Conservation (phyloP, 2,888 invertebrate species). For the Resseliella maxima region DNA sequence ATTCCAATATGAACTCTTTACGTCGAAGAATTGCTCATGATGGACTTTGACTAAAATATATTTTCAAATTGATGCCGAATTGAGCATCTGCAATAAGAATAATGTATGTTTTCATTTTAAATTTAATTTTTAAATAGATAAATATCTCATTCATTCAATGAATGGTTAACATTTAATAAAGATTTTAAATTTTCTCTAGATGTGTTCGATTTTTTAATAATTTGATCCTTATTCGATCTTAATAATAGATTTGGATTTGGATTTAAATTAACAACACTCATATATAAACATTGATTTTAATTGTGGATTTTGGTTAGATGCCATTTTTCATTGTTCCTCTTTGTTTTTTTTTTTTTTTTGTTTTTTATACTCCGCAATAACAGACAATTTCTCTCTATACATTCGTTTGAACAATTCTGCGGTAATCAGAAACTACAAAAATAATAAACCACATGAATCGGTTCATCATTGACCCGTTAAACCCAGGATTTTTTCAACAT, state of each 20-base stretch:
- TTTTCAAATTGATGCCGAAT: constrained; percentile 32
- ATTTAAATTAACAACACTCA: constrained; percentile 8
- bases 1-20: background rate
- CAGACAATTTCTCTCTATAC: background rate
- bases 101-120: background rate
- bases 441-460: background rate
- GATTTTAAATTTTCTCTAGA: background rate
- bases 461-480: background rate
- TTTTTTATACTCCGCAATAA: background rate
- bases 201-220: background rate
- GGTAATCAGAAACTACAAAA: background rate
- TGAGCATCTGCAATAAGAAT: background rate
- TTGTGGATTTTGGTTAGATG: background rate
- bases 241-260: background rate
- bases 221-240: constrained; percentile 25
- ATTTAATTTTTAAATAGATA: background rate
- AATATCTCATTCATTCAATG: background rate
- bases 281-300: constrained; percentile 45
- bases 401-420: background rate
- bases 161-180: background rate
- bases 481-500: no score
- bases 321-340: background rate
- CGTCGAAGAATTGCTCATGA: background rate
- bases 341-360: background rate
- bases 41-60: constrained; percentile 30